Percentiles rank a stretch among this genome's conserved stretches.
phyloP scores from a whole-genome alignment of 2,113 vertebrate genomes.

The Percina caprodes region DNA sequence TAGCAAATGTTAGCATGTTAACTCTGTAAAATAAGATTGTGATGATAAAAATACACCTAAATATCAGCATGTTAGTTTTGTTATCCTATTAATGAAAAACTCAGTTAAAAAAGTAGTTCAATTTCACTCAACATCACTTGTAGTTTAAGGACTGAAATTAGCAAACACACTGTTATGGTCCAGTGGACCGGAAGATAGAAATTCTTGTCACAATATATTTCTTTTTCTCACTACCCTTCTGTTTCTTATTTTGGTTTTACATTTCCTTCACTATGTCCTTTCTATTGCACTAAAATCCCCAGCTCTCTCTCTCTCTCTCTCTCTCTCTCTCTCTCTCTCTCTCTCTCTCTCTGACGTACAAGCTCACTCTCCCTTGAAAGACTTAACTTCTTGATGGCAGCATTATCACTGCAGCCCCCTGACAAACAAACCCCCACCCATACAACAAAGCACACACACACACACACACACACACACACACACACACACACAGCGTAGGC shows the following conservation, averaged over 20 bases:
- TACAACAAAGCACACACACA: conserved; percentile 21
- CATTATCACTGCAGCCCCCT: conserved; percentile 54
- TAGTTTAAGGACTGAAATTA: not conserved
- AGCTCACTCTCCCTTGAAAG: conserved; percentile 70
- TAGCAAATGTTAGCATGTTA: too few species aligned
- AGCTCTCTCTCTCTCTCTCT: conserved; percentile 16
- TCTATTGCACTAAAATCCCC: conserved; percentile 16
- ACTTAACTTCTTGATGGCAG: conserved; percentile 57
- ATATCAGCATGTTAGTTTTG: not conserved
- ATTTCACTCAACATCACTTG: not conserved
- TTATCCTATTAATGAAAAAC: not conserved
- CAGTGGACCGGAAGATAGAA: not conserved
- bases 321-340: conserved; percentile 14
- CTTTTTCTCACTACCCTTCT: conserved; percentile 12
- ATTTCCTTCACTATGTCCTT: conserved; percentile 1
- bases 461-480: conserved; percentile 20
- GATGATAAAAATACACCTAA: not conserved
- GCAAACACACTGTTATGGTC: not conserved
- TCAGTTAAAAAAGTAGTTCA: too few species aligned
- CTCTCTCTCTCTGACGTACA: conserved; percentile 22
- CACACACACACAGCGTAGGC: conserved; percentile 32
- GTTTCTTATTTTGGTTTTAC: conserved; percentile 12
- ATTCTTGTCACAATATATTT: not conserved
- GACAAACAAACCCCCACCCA: conserved; percentile 65
- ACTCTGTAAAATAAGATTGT: too few species aligned